Evolutionary conservation across 1,140 invertebrate genomes (phyloP), one percentile per base, ranked within the genome.

Genomic region (Apocrypta bakeri): DNA sequence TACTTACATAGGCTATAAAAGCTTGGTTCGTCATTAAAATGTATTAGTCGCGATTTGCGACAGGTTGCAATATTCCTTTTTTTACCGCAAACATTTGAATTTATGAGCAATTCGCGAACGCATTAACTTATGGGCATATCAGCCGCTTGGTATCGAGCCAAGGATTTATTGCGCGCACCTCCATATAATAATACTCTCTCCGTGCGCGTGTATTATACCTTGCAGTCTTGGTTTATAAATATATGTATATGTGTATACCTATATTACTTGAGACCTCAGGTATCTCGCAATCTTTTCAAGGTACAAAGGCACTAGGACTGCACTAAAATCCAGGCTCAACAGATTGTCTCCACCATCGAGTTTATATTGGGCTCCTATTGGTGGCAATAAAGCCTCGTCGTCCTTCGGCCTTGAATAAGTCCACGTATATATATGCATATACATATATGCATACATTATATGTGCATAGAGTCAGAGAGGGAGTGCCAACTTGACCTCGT

Each of bases 391-490:
- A 66, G 27, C 42, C 9, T 27, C 56, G 42, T 48, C 56, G 29
- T 77, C 74, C 61, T 77, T 68, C 75, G 75, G 75, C 75, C 75
- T 77, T 77, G 75, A 77, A 77, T n/a, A 64, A 68, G 21, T 63
- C 74, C 31, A 17, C 56, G 29, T 12, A 1, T 37, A n/a, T 25
- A 24, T 66, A 66, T 66, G 17, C 6, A 4, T 63, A 63, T 63
- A n/a, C 21, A 24, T n/a, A 66, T 66, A 8, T 8, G 2, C 63
- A 24, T 29, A 63, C 17, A 21, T 24, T 11, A 29, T 68, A 27
- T 31, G 29, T 11, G 42, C 21, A 25, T 21, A 31, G n/a, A 56
- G 17, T 1, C 1, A 48, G 14, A 56, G 48, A 56, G 31, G 29
- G 74, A 61, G 61, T 68, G 24, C 40, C 63, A 71, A 79, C 25